These are phyloP conservation scores for Platysteira castanea DNA, from an alignment of 2,113 vertebrate genomes.

Conservation along the genomic window DNA sequence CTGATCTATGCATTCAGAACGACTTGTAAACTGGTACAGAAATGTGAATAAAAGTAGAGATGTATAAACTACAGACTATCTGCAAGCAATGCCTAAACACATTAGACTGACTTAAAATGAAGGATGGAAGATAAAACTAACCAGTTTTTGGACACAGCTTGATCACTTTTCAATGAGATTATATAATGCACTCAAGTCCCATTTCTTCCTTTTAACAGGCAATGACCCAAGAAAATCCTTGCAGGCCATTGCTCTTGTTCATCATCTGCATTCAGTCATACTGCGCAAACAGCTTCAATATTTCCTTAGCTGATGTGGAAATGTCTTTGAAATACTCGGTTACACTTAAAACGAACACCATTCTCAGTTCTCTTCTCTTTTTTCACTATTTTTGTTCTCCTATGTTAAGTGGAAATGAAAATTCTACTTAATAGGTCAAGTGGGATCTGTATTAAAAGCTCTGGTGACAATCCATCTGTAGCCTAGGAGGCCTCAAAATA, in stretches of 20 bases:
- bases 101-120: neutral
- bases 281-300: neutral
- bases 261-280: neutral
- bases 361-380: neutral
- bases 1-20: neutral
- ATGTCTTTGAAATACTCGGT: neutral
- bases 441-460: neutral
- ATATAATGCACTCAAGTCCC: neutral
- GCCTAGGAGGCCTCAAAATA: neutral
- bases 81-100: neutral
- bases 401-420: neutral
- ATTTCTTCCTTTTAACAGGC: neutral
- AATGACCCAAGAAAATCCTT: neutral
- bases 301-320: neutral
- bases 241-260: neutral
- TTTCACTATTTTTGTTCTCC: neutral
- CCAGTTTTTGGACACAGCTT: neutral
- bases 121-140: neutral
- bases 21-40: neutral
- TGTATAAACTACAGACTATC: neutral
- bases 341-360: neutral
- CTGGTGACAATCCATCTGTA: neutral
- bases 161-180: slow-evolving; percentile 8
- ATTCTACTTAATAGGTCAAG: neutral
- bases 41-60: neutral